A percentile compares a stretch with the other conserved stretches of the same genome.
These are phyloP conservation scores for Rhagophthalmus giganteus DNA, from an alignment of 2,888 invertebrate genomes.

Conservation along the genomic window DNA sequence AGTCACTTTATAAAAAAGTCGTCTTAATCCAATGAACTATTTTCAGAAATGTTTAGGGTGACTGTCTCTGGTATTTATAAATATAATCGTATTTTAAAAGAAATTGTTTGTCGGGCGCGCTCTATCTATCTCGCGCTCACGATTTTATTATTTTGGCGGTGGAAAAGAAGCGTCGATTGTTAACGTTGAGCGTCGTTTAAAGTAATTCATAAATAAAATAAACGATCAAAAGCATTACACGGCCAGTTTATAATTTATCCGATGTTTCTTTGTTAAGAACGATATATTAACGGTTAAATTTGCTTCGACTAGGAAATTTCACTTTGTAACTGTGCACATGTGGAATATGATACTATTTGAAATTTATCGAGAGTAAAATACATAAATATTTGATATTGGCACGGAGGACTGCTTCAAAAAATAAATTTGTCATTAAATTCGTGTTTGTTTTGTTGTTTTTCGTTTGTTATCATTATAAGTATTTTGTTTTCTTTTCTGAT, in stretches of 20 bases:
- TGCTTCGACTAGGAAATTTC: no score
- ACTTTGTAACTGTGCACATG: neutral
- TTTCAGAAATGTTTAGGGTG: conserved; percentile 30
- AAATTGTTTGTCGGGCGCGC: neutral
- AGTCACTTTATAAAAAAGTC: conserved; percentile 30
- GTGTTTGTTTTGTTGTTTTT: no score
- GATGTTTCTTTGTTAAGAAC: conserved; percentile 1
- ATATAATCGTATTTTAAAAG: conserved; percentile 5
- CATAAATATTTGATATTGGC: no score
- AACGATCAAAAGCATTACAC: conserved; percentile 3
- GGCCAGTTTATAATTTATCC: neutral
- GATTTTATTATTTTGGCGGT: neutral
- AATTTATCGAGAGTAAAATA: no score
- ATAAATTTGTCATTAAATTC: no score
- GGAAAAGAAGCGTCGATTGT: neutral
- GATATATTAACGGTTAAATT: neutral
- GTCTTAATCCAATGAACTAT: conserved; percentile 27
- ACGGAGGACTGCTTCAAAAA: no score
- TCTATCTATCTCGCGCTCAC: neutral
- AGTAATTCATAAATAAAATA: conserved; percentile 5
- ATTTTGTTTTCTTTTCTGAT: no score
- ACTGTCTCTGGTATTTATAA: conserved; percentile 30
- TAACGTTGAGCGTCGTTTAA: neutral
- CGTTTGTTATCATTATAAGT: no score
- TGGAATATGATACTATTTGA: no score